Evolutionary conservation across 2,888 invertebrate genomes (phyloP), one percentile per base, ranked within the genome.

Genomic region (Drosophila sordidula): DNA sequence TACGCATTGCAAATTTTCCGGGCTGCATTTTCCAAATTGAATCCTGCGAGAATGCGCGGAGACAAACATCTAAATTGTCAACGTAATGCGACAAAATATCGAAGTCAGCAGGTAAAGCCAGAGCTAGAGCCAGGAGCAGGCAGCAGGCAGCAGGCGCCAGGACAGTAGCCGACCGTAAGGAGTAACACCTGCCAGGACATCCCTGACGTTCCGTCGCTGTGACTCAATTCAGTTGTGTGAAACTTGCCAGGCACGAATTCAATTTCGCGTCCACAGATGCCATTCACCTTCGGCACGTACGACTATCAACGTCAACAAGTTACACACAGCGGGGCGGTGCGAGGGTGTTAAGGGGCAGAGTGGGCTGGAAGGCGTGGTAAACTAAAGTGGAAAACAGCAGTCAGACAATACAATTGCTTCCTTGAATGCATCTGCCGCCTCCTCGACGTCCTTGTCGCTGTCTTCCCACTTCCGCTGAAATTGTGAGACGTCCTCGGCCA

Each of bases 21-120:
- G 56, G 67, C 56, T 84, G 80, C 87, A 80, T 70, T 79, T 75
- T 58, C 54, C 59, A 78, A 83, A 88, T 86, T 84, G 87, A 87
- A 83, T 88, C 73, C 77, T 49, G 70, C 69, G 72, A 85, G 67
- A 82, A 83, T 75, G 87, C 68, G 89, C 80, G 55, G 67, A 77
- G 85, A 89, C 88, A 86, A 86, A 86, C 85, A 89, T 89, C 85
- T 86, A 86, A 86, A 86, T 86, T 89, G 89, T 89, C 86, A 82
- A 82, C 80, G 86, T 85, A 85, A 85, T 89, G 85, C 86, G 85
- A 89, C 88, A 85, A 87, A 89, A 86, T 86, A 86, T 86, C 78
- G 83, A 85, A 89, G 85, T 89, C 87, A 85, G 86, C 86, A 81
- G 80, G 63, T 63, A 66, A 62, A 65, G 66, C 62, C 58, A 42